These are phyloP conservation scores for Drosophila elegans DNA, from an alignment of 1,140 invertebrate species.

Conservation along the genomic window DNA sequence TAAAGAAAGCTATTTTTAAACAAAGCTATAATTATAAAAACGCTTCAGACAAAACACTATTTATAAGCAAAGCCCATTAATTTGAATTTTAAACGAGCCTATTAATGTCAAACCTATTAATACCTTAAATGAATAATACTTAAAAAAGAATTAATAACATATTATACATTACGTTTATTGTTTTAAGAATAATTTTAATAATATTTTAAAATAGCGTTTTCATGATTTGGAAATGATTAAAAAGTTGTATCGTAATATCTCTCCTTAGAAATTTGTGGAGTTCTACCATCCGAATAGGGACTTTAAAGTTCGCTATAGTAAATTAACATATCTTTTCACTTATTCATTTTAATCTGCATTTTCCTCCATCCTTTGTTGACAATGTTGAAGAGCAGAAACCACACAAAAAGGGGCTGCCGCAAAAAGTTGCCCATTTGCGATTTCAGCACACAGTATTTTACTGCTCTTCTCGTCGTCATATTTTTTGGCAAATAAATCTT, in stretches of 20 bases:
- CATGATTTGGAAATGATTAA: neutral
- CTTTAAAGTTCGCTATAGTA: constrained; percentile 1
- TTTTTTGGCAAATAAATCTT: constrained; percentile 63
- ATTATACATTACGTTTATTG: no score
- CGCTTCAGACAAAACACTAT: neutral
- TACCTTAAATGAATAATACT: neutral
- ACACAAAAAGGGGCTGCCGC: constrained; percentile 27
- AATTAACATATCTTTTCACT: neutral
- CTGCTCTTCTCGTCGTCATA: constrained; percentile 43
- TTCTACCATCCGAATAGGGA: neutral
- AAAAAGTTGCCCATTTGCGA: constrained; percentile 40
- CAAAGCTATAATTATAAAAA: neutral
- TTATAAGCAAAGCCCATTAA: neutral
- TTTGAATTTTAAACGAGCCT: neutral
- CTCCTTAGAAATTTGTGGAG: neutral
- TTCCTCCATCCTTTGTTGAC: constrained; percentile 32
- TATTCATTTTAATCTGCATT: constrained; percentile 27
- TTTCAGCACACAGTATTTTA: constrained; percentile 34
- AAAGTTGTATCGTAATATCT: no score
- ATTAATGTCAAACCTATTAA: neutral
- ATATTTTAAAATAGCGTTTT: neutral
- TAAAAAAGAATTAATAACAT: no score
- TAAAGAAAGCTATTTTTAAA: neutral
- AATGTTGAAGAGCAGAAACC: constrained; percentile 36
- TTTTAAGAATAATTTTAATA: no score